These are phyloP conservation scores for Electrophaes corylata DNA, from an alignment of 2,888 invertebrate genomes.

Conservation along the genomic window DNA sequence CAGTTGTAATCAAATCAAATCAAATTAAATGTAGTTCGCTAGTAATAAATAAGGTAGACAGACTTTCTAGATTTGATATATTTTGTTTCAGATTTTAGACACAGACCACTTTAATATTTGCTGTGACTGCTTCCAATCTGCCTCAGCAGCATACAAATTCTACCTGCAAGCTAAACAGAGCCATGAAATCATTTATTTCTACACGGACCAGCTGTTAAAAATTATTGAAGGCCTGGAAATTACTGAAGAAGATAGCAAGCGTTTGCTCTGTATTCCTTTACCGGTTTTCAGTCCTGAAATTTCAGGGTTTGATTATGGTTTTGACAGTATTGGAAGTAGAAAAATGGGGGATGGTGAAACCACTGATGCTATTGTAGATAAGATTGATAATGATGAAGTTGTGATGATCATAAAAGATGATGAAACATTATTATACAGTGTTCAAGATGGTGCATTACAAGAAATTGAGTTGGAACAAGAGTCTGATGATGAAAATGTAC, in stretches of 20 bases:
- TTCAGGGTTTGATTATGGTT: conserved; percentile 51
- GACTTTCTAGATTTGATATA: too few relatives aligned
- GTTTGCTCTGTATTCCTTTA: conserved; percentile 58
- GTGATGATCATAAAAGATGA: conserved; percentile 57
- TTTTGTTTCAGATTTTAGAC: conserved; percentile 50
- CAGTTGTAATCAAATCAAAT: too few relatives aligned
- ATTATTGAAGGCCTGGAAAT: conserved; percentile 51
- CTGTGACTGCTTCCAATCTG: conserved; percentile 59
- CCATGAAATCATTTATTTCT: conserved; percentile 60
- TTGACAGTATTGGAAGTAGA: conserved; percentile 48
- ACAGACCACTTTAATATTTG: conserved; percentile 63
- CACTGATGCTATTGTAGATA: neutral
- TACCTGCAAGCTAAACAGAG: conserved; percentile 55
- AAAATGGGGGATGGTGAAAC: conserved; percentile 7
- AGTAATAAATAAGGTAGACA: too few relatives aligned
- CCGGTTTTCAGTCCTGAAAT: conserved; percentile 46
- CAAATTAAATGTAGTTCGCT: too few relatives aligned
- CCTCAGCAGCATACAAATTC: conserved; percentile 67
- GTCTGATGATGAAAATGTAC: conserved; percentile 25
- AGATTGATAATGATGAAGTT: conserved; percentile 33
- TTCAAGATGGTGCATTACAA: conserved; percentile 37
- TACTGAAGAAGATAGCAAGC: conserved; percentile 40
- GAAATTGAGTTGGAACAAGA: conserved; percentile 2
- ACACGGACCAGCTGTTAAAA: conserved; percentile 53
- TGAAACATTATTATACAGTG: conserved; percentile 45